Conservation (phyloP, 2,113 vertebrate genomes). For the Trachemys scripta region DNA sequence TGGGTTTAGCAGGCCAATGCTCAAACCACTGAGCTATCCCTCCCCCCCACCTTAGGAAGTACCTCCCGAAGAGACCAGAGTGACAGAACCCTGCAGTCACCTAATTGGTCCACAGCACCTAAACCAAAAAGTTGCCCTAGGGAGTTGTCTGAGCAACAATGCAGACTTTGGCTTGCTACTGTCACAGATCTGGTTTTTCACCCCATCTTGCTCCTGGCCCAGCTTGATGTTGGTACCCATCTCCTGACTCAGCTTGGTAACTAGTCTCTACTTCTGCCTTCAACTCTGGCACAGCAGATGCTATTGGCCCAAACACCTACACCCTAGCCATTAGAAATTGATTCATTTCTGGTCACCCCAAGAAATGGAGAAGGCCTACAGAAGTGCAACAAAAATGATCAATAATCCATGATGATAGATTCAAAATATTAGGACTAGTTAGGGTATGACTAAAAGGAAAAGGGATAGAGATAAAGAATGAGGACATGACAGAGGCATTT, state of each 20-base stretch:
- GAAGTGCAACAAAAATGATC: slow-evolving; percentile 58
- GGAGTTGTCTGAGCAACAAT: neutral
- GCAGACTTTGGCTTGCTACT: neutral
- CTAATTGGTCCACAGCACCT: neutral
- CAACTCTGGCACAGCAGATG: neutral
- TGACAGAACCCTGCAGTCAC: neutral
- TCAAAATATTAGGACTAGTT: slow-evolving; percentile 22
- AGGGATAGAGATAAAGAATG: slow-evolving; percentile 17
- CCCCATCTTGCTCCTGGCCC: neutral
- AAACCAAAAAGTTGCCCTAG: neutral
- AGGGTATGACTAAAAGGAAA: neutral
- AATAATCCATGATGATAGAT: slow-evolving; percentile 60
- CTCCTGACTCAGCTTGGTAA: neutral
- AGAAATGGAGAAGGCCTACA: slow-evolving; percentile 38
- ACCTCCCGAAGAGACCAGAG: neutral
- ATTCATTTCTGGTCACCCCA: neutral
- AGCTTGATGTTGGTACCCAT: neutral
- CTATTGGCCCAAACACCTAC: neutral
- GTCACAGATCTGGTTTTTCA: neutral
- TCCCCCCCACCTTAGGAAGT: no score
- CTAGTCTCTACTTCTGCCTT: neutral
- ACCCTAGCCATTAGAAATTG: neutral
- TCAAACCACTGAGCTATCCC: no score
- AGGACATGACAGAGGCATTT: slow-evolving; percentile 10
- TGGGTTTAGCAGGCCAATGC: no score